Evolutionary conservation across 2,888 invertebrate species (phyloP).

Genomic region (Periphyllus acericola): DNA sequence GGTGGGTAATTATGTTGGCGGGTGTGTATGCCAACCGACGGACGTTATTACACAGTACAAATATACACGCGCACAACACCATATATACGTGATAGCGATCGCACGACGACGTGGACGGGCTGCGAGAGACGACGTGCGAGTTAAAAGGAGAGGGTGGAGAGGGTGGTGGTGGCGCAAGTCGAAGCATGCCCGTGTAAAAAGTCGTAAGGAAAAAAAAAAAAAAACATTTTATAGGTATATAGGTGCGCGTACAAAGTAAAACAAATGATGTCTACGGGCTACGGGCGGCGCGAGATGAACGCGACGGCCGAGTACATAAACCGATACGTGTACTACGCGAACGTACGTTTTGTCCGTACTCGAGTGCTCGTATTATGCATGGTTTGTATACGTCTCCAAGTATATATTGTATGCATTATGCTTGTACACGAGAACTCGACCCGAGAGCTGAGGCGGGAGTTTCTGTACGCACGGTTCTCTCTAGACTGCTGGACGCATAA

Average conservation of each 20-base stretch:
- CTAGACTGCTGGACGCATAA: slow-evolving; percentile 40
- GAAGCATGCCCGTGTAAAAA: background rate
- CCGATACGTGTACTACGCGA: background rate
- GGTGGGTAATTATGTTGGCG: slow-evolving; percentile 47
- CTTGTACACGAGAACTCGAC: background rate
- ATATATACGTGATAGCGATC: slow-evolving; percentile 38
- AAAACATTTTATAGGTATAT: background rate
- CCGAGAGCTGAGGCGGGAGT: background rate
- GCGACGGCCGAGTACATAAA: background rate
- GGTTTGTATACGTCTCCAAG: no score
- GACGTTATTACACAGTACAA: background rate
- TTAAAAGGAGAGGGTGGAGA: background rate
- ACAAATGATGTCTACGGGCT: slow-evolving; percentile 54
- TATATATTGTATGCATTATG: background rate
- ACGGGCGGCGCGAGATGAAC: background rate
- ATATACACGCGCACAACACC: background rate
- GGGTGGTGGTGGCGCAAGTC: background rate
- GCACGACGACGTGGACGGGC: slow-evolving; percentile 8
- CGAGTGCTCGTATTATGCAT: background rate
- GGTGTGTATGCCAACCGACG: slow-evolving; percentile 31
- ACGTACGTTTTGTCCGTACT: no score
- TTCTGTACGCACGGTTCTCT: background rate
- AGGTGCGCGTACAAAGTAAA: slow-evolving; percentile 16
- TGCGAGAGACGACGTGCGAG: background rate
- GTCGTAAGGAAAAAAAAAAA: background rate